phyloP scores from a whole-genome alignment of 2,888 invertebrate genomes.

The Rhingia campestris region DNA sequence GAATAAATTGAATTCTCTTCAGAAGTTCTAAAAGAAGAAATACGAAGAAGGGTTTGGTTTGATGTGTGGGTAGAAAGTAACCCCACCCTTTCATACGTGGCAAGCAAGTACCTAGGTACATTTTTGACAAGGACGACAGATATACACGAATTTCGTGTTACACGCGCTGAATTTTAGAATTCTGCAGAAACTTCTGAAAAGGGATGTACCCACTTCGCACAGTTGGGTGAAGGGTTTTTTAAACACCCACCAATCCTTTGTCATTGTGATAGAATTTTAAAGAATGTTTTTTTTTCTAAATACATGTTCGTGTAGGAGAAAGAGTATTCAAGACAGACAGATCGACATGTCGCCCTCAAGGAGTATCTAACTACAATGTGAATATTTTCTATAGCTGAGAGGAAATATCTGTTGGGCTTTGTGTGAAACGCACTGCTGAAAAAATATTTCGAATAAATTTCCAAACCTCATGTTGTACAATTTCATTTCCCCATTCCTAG shows the following conservation, averaged over 20 bases:
- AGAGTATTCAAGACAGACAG: neutral
- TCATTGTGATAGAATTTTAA: slow-evolving; percentile 29
- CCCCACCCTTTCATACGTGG: slow-evolving; percentile 1
- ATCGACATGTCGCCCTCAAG: slow-evolving; percentile 41
- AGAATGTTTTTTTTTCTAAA: slow-evolving; percentile 11
- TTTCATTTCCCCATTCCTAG: slow-evolving; percentile 54
- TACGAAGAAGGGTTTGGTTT: slow-evolving; percentile 49
- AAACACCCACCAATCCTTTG: neutral
- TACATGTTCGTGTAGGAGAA: neutral
- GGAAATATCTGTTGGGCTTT: slow-evolving; percentile 12
- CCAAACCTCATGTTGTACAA: slow-evolving; percentile 7
- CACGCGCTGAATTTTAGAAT: slow-evolving; percentile 61
- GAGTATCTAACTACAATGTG: neutral
- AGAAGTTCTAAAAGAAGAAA: slow-evolving; percentile 30
- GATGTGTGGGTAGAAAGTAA: neutral
- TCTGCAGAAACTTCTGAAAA: slow-evolving; percentile 20
- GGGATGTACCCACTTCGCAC: slow-evolving; percentile 38
- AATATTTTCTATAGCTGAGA: slow-evolving; percentile 5
- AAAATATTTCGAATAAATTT: slow-evolving; percentile 51
- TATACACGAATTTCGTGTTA: slow-evolving; percentile 64
- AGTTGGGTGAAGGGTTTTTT: slow-evolving; percentile 52
- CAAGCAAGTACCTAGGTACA: slow-evolving; percentile 12
- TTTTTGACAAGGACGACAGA: slow-evolving; percentile 69
- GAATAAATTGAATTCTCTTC: slow-evolving; percentile 68
- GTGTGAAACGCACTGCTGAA: slow-evolving; percentile 35